A percentile compares a stretch with the other conserved stretches of the same genome.
These are phyloP conservation scores for Morus bassanus DNA, from an alignment of 2,797 vertebrate genomes.

Conservation along the genomic window DNA sequence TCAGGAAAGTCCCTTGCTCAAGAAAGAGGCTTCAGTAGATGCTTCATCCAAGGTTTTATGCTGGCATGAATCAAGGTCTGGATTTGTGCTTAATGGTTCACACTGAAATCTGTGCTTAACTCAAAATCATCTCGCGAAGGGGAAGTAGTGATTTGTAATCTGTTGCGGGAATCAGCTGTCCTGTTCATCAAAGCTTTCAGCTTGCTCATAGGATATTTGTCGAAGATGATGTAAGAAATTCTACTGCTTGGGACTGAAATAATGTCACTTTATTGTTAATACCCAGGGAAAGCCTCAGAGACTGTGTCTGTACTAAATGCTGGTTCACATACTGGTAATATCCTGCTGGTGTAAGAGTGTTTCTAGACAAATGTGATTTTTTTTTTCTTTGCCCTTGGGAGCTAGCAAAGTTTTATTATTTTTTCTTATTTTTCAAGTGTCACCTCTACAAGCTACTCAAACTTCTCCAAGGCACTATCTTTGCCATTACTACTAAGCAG, in stretches of 20 bases:
- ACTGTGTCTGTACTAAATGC: rapidly evolving
- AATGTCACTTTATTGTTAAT: not conserved
- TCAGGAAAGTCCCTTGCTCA: not conserved
- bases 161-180: not conserved
- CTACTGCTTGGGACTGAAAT: not conserved
- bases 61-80: not conserved
- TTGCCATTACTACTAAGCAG: not conserved
- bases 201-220: not conserved
- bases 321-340: not conserved
- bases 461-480: not conserved
- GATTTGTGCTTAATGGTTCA: not conserved
- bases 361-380: not conserved
- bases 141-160: not conserved
- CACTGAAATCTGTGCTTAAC: rapidly evolving
- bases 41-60: not conserved
- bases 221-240: not conserved
- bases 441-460: not conserved
- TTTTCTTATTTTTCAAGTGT: not conserved
- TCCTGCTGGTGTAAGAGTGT: not conserved
- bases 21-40: not conserved
- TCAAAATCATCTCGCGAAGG: not conserved
- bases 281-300: not conserved
- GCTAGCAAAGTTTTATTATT: not conserved
- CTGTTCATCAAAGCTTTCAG: not conserved
- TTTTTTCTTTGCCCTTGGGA: not conserved